These are phyloP conservation scores for Mystacornis crossleyi DNA, from an alignment of 2,113 vertebrate species.

Conservation along the genomic window DNA sequence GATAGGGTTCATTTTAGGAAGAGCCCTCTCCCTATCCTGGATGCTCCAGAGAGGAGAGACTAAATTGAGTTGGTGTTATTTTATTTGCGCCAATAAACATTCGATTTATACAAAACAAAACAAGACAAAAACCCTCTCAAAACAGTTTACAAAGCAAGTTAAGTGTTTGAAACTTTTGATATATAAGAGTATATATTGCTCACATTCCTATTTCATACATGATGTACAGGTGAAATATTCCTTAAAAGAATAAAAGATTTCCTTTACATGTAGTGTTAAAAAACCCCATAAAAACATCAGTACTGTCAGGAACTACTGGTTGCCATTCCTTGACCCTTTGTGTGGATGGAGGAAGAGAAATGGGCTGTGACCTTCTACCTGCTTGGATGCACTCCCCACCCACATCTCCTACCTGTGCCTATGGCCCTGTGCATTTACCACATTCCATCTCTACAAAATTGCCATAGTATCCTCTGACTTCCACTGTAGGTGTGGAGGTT, in stretches of 20 bases:
- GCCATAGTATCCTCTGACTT: not conserved
- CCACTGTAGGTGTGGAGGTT: not conserved
- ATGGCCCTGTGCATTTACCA: not conserved
- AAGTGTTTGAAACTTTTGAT: slow-evolving; percentile 73
- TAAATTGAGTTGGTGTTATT: slow-evolving; percentile 50
- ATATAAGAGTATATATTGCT: slow-evolving; percentile 70
- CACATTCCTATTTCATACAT: slow-evolving; percentile 79
- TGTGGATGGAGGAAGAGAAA: not conserved
- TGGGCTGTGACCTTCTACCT: not conserved
- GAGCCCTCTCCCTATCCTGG: not conserved
- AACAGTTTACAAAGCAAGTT: slow-evolving; percentile 71
- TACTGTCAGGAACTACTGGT: slow-evolving; percentile 62
- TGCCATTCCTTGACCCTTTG: slow-evolving; percentile 40
- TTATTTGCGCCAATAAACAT: slow-evolving; percentile 76
- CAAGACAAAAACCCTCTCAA: not conserved
- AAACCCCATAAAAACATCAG: slow-evolving; percentile 44
- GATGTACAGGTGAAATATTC: slow-evolving; percentile 68
- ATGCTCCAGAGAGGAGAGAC: not conserved
- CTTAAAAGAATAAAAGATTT: slow-evolving; percentile 66
- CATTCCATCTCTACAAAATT: not conserved
- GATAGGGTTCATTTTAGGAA: not conserved
- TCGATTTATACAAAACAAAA: slow-evolving; percentile 67
- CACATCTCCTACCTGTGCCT: not conserved
- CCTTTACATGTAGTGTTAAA: slow-evolving; percentile 68
- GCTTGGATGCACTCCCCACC: not conserved